Evolutionary conservation across 1,140 invertebrate genomes (phyloP).

Genomic region (Ganaspis sp.): DNA sequence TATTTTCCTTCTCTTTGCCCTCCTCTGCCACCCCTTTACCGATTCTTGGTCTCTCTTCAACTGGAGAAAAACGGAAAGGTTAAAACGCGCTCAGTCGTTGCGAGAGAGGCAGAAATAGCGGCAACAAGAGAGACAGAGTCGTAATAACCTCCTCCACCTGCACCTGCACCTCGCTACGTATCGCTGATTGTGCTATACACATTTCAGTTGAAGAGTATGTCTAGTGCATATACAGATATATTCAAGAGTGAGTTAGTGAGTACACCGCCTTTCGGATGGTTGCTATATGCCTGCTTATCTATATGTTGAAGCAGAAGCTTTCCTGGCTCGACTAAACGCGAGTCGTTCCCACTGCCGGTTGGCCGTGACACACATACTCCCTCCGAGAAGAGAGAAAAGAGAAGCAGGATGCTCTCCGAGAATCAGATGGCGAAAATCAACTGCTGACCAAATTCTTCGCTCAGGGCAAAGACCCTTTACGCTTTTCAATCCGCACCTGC

Average conservation of each 20-base stretch:
- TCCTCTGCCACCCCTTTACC: slow-evolving; percentile 17
- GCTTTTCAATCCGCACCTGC: slow-evolving; percentile 10
- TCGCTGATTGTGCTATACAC: slow-evolving; percentile 37
- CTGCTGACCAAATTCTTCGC: slow-evolving; percentile 24
- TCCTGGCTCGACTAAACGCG: slow-evolving; percentile 59
- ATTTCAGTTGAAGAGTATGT: not conserved
- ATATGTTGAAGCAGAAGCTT: slow-evolving; percentile 58
- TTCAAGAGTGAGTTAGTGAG: not conserved
- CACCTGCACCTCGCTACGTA: slow-evolving; percentile 43
- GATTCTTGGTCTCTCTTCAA: slow-evolving; percentile 23
- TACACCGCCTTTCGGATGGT: slow-evolving; percentile 32
- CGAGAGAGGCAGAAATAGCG: slow-evolving; percentile 24
- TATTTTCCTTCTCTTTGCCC: slow-evolving; percentile 34
- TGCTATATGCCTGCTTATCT: not conserved
- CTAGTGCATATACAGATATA: not conserved
- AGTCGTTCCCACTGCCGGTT: slow-evolving; percentile 55
- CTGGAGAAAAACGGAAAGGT: not conserved
- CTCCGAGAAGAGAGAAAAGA: slow-evolving; percentile 1
- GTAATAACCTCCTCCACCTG: slow-evolving; percentile 61
- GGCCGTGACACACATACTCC: not conserved
- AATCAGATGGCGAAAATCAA: slow-evolving; percentile 28
- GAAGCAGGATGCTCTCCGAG: slow-evolving; percentile 18
- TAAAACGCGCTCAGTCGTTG: not conserved
- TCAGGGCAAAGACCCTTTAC: slow-evolving; percentile 25
- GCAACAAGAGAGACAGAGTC: slow-evolving; percentile 18